These are phyloP conservation scores for Clepsis dumicolana DNA, from an alignment of 2,888 invertebrate species.

Conservation along the genomic window DNA sequence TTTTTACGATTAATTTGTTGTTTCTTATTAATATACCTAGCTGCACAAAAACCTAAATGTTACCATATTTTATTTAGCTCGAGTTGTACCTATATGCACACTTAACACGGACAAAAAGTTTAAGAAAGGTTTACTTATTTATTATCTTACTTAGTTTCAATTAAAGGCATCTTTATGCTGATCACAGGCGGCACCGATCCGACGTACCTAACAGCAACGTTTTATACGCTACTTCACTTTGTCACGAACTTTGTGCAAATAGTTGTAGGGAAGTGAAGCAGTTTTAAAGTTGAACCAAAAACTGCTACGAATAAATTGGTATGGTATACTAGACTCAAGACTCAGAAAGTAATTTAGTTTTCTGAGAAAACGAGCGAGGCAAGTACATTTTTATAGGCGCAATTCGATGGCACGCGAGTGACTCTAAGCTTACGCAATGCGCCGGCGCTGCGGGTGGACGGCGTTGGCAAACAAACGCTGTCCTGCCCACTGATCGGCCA, in stretches of 20 bases:
- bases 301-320: background rate
- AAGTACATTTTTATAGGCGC: constrained; percentile 57
- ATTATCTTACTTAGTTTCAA: no score
- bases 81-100: no score
- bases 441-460: constrained; percentile 17
- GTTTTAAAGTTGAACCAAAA: constrained; percentile 5
- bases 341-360: background rate
- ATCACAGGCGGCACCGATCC: constrained; percentile 18
- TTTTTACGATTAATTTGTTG: background rate
- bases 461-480: constrained; percentile 38
- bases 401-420: constrained; percentile 51
- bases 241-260: constrained; percentile 37
- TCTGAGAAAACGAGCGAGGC: constrained; percentile 53
- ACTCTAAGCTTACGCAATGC: constrained; percentile 46
- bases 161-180: constrained; percentile 28
- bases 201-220: constrained; percentile 21
- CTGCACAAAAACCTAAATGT: no score
- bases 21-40: background rate
- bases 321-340: background rate
- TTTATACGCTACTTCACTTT: constrained; percentile 25
- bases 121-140: no score
- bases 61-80: no score
- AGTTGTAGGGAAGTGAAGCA: constrained; percentile 18
- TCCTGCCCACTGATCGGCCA: constrained; percentile 46
- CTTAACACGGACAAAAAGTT: no score